Conservation (phyloP, 1,140 invertebrate genomes). For the Drosophila pachea region DNA sequence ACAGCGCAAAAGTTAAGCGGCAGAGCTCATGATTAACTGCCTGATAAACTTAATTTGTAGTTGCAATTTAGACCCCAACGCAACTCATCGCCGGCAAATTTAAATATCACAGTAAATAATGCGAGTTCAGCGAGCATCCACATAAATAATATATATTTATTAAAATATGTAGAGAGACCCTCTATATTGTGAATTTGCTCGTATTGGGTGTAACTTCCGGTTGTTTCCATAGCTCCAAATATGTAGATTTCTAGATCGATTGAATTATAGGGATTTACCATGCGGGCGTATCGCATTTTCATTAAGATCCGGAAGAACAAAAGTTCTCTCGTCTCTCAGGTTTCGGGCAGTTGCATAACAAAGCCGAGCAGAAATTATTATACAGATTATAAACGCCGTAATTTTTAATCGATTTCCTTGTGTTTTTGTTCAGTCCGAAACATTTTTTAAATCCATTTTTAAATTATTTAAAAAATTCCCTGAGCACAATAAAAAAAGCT, state of each 20-base stretch:
- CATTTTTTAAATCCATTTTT: background rate
- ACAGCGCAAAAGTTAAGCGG: constrained; percentile 14
- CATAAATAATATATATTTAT: background rate
- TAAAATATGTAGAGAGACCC: constrained; percentile 6
- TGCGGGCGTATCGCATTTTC: background rate
- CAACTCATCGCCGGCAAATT: constrained; percentile 9
- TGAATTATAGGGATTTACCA: background rate
- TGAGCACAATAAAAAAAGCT: background rate
- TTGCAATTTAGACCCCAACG: constrained; percentile 29
- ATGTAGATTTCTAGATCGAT: background rate
- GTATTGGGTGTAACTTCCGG: too few relatives aligned
- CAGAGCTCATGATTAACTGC: constrained; percentile 30
- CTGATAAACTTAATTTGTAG: constrained; percentile 41
- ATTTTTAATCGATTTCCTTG: background rate
- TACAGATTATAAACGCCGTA: background rate
- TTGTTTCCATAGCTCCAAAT: too few relatives aligned
- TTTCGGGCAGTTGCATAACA: background rate
- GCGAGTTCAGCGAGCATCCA: constrained; percentile 1
- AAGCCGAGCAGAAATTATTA: background rate
- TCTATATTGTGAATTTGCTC: background rate
- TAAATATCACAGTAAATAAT: constrained; percentile 31
- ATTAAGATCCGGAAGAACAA: background rate
- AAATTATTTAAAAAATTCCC: background rate
- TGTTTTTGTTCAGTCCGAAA: background rate
- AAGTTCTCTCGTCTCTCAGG: background rate